Base-by-base conservation (phyloP, 2,113 vertebrate genomes). In the Chiloscyllium plagiosum region DNA sequence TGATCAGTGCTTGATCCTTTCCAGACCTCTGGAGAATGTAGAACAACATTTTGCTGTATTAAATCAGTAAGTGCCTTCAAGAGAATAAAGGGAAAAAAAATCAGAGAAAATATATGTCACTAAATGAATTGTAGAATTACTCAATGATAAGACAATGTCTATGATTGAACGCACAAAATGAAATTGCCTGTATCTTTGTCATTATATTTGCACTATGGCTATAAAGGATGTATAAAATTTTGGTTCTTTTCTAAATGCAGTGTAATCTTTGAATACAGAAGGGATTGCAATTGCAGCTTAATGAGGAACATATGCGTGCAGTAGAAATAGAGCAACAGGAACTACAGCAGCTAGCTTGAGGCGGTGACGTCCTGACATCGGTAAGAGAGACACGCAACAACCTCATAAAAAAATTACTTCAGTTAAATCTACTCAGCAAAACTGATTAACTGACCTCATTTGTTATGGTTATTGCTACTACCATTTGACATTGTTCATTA, bases 391-490 rank as follows among this genome's bases (percentile, higher is more conserved):
- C 87, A 92, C 56, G 87, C 87, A 92, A 92, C 29, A 1, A 92
- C 87, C 87, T 92, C 56, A 92, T 90, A 80, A 92, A 65, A 33
- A 65, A 65, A 61, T 65, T 65, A 92, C 29, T 65, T n/a, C 56
- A 92, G 26, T 52, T 19, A 92, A 92, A 92, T n/a, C 87, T 92
- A n/a, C 56, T 92, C 33, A 92, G 80, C 52, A 92, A 92, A 92
- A 65, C 87, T 92, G 15, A 92, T 92, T 29, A 90, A 92, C 87
- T 92, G 52, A n/a, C 47, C 29, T 33, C 13, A n/a, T 33, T 61
- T 61, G 87, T 65, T 61, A 92, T 92, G 47, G 26, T 56, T 56
- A 65, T 90, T 90, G 87, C 87, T 65, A 61, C 87, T 65, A 56
- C 56, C 33, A 4, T 90, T 90, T 90, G 87, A 29, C 56, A 15